Base-by-base conservation (phyloP, 1,140 invertebrate species). In the Hestina assimilis region DNA sequence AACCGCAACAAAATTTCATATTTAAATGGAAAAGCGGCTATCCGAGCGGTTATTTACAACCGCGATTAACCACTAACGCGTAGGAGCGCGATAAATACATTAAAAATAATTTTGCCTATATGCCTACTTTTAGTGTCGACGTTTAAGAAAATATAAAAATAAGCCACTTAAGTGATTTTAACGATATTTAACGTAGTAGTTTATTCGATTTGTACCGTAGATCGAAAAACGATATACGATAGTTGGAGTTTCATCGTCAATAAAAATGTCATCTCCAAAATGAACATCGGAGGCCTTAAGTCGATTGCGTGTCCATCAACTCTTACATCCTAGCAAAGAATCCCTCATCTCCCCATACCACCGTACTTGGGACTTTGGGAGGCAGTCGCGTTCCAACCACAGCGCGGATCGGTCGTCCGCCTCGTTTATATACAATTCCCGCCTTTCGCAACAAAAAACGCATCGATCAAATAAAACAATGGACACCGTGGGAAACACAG, bases 401-500 rank as follows among this genome's bases (percentile, higher is more conserved):
- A 63, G 46, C 45, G 54, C 50, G 11, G 28, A 35, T 1, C 55
- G 54, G 52, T 53, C 64, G 69, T 63, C 64, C 47, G 50, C 9
- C n/a, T 6, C 5, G 4, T 5, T 48, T 9, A 24, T n/a, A 4
- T 20, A 14, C 6, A 20, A 15, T 77, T 75, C 70, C 72, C 64
- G 70, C 72, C 63, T 46, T 66, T 59, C 69, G 62, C 48, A 62
- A 59, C 12, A 53, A 29, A 20, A 42, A 31, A 11, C 33, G 26
- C 42, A 55, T 40, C 59, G 64, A 60, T 66, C 61, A 61, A 60
- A 61, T 52, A 53, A 62, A 72, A 80, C 70, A 81, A 83, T 83
- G 80, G 72, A 72, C 51, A 62, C 68, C 61, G 67, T 69, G 69
- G 70, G 11, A 9, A 38, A 71, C 67, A 56, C 59, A 46, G 79